A percentile compares a stretch with the other conserved stretches of the same genome.
Conservation (phyloP, 2,113 vertebrate genomes). For the Ivindomyrus marchei region DNA sequence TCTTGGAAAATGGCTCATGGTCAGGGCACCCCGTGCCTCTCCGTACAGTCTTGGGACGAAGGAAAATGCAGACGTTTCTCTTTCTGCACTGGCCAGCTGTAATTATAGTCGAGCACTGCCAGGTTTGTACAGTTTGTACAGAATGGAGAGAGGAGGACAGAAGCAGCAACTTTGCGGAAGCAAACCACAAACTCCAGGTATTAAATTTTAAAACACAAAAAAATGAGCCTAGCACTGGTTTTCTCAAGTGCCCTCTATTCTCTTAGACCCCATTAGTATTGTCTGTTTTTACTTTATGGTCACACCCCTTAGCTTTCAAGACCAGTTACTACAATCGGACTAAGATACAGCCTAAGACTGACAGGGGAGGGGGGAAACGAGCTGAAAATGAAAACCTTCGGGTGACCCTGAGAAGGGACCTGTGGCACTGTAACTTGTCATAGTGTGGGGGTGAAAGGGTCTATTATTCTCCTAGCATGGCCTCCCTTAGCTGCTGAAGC, state of each 20-base stretch:
- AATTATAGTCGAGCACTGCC: constrained; percentile 29
- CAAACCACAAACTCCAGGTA: background rate
- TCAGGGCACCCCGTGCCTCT: background rate
- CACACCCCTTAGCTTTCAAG: background rate
- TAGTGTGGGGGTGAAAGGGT: background rate
- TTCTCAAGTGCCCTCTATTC: background rate
- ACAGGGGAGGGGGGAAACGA: background rate
- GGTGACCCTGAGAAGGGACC: background rate
- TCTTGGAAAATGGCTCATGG: background rate
- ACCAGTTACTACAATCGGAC: background rate
- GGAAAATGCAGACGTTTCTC: constrained; percentile 18
- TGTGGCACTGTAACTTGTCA: background rate
- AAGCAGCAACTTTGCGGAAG: background rate
- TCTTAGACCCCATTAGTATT: background rate
- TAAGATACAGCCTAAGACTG: background rate
- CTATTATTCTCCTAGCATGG: background rate
- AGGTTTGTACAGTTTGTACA: constrained; percentile 19
- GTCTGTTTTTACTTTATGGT: background rate
- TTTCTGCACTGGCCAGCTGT: constrained; percentile 11
- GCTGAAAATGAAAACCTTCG: background rate
- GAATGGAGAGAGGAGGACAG: constrained; percentile 2
- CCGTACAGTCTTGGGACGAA: constrained; percentile 4
- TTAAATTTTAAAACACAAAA: background rate
- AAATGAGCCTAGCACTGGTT: background rate
- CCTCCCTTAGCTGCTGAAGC: background rate